Conservation (phyloP, 2,113 vertebrate species). For the Baryphthengus martii region DNA sequence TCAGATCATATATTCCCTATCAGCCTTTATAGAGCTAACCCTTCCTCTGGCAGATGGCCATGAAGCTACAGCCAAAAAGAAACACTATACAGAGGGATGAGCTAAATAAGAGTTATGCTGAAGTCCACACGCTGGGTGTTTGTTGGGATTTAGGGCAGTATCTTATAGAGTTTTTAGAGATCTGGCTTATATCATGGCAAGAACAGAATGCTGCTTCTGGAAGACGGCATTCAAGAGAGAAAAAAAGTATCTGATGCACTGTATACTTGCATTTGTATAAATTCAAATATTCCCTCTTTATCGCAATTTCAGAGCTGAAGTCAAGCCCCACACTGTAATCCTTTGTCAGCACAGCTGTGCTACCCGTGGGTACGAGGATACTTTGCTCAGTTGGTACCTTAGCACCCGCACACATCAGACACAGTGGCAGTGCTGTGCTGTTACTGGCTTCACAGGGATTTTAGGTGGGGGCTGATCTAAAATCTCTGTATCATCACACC, state of each 20-base stretch:
- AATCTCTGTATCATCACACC: neutral
- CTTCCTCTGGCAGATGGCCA: rapidly evolving
- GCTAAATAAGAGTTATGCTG: neutral
- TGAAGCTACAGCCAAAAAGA: neutral
- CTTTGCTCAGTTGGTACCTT: neutral
- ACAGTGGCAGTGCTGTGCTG: neutral
- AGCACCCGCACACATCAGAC: neutral
- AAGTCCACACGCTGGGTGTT: rapidly evolving
- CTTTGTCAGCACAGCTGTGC: neutral
- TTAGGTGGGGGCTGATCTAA: neutral
- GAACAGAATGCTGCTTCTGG: neutral
- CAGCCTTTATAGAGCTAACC: neutral
- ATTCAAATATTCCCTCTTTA: too few relatives aligned
- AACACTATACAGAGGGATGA: neutral
- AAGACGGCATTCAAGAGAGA: neutral
- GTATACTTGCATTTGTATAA: neutral
- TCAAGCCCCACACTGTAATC: neutral
- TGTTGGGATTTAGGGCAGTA: neutral
- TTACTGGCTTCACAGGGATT: neutral
- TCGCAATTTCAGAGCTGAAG: neutral
- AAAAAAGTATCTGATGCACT: neutral
- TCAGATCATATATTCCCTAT: neutral
- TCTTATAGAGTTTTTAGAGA: neutral
- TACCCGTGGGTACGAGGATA: neutral
- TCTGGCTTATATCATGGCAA: neutral